A percentile compares a stretch with the other conserved stretches of the same genome.
These are phyloP conservation scores for Gobio gobio DNA, from an alignment of 2,113 vertebrate species.

Conservation along the genomic window DNA sequence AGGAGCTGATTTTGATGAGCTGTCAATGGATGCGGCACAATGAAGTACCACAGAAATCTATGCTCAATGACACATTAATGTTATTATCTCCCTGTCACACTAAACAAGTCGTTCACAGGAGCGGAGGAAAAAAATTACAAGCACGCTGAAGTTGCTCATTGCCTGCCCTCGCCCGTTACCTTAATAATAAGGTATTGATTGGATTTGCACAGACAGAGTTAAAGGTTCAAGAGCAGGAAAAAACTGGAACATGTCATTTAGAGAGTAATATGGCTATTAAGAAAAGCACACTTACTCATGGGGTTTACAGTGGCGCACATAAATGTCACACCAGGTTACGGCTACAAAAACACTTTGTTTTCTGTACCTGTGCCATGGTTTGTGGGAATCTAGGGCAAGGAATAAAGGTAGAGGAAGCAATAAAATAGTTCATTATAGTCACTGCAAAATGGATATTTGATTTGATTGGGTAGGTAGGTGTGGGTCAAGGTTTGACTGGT, in stretches of 20 bases:
- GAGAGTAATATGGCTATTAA: constrained; percentile 34
- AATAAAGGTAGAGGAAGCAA: constrained; percentile 45
- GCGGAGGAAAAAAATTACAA: constrained; percentile 39
- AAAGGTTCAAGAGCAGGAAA: constrained; percentile 39
- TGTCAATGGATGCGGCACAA: constrained; percentile 10
- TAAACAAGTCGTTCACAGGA: constrained; percentile 37
- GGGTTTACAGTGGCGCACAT: constrained; percentile 39
- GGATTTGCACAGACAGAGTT: constrained; percentile 39
- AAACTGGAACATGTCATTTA: constrained; percentile 46
- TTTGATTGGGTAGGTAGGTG: constrained; percentile 15
- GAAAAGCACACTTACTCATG: constrained; percentile 28
- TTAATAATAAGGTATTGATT: constrained; percentile 62
- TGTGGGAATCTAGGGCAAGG: constrained; percentile 8
- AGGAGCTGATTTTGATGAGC: constrained; percentile 27
- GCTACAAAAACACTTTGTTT: constrained; percentile 32
- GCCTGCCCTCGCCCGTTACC: constrained; percentile 39
- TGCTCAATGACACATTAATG: constrained; percentile 55
- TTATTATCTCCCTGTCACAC: constrained; percentile 48
- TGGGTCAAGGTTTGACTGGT: neutral
- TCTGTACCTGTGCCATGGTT: constrained; percentile 13
- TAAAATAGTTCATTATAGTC: constrained; percentile 54
- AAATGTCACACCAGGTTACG: constrained; percentile 30
- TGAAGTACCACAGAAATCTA: constrained; percentile 38
- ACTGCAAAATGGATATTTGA: constrained; percentile 23
- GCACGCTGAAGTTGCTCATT: constrained; percentile 36